These are phyloP conservation scores for Lordiphosa clarofinis DNA, from an alignment of 1,140 invertebrate species.

Conservation along the genomic window DNA sequence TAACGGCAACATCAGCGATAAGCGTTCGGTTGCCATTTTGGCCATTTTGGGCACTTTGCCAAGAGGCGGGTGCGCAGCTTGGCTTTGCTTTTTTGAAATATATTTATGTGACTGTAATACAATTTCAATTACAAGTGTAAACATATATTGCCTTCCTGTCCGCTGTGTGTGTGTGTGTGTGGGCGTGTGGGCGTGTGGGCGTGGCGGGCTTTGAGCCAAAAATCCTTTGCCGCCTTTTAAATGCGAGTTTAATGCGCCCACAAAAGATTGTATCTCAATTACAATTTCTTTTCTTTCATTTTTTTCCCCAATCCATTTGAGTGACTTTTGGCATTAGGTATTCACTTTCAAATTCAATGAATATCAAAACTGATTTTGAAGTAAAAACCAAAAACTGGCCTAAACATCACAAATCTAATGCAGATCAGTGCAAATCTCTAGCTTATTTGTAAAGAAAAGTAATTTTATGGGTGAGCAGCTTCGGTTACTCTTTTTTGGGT, in stretches of 20 bases:
- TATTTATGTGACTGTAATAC: constrained; percentile 68
- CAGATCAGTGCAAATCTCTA: constrained; percentile 12
- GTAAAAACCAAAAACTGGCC: not conserved
- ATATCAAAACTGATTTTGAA: constrained; percentile 1
- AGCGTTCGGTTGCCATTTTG: constrained; percentile 38
- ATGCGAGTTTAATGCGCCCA: constrained; percentile 35
- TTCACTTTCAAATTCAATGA: constrained; percentile 4
- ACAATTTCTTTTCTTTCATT: constrained; percentile 4
- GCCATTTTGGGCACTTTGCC: constrained; percentile 63
- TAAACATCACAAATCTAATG: constrained; percentile 10
- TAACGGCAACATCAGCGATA: constrained; percentile 74
- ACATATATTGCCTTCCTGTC: constrained; percentile 64
- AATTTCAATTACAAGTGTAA: constrained; percentile 77
- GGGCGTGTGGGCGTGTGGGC: not conserved
- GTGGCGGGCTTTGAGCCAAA: constrained; percentile 13
- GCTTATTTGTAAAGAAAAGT: too few species aligned
- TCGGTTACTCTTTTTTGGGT: too few species aligned
- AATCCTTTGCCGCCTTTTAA: constrained; percentile 34
- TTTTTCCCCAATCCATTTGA: constrained; percentile 3
- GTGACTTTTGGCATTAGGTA: constrained; percentile 10
- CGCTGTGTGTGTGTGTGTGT: not conserved
- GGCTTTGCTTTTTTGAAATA: constrained; percentile 22
- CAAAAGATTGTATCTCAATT: constrained; percentile 10
- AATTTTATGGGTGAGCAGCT: too few species aligned
- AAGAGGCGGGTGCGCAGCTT: constrained; percentile 19